phyloP scores from a whole-genome alignment of 2,888 invertebrate species.

The Brachyptera putata region DNA sequence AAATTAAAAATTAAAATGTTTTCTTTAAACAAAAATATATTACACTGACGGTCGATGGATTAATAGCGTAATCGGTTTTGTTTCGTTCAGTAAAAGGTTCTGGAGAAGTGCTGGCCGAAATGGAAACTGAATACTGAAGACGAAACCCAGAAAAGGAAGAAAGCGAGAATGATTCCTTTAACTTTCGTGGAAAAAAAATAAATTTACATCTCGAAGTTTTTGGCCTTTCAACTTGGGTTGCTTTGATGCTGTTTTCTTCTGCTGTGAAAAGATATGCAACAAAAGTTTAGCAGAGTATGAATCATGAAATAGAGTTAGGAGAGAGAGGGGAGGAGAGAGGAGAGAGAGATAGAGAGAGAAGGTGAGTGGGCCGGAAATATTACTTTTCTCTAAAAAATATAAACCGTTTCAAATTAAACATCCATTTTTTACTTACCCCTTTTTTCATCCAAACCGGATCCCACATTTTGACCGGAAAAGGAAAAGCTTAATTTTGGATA shows the following conservation, averaged over 20 bases:
- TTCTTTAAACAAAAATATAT: no score
- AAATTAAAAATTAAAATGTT: no score
- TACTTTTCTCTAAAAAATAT: constrained; percentile 6
- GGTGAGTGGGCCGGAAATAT: not conserved
- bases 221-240: constrained; percentile 12
- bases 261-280: constrained; percentile 14
- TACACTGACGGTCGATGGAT: no score
- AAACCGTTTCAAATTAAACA: not conserved
- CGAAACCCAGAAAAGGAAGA: not conserved
- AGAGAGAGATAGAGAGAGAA: not conserved
- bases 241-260: constrained; percentile 19
- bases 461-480: constrained; percentile 18
- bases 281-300: constrained; percentile 16
- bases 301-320: constrained; percentile 14
- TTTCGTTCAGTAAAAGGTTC: no score
- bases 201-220: constrained; percentile 17
- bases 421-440: not conserved
- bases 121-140: not conserved
- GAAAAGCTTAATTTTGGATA: constrained; percentile 13
- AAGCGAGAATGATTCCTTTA: constrained; percentile 17
- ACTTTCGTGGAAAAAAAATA: constrained; percentile 9
- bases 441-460: not conserved
- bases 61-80: no score
- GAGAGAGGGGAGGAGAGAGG: constrained; percentile 3
- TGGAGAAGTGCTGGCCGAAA: no score